Percentiles rank a stretch among this genome's conserved stretches.
phyloP scores from a whole-genome alignment of 2,797 vertebrate genomes.

The Mallotus villosus region DNA sequence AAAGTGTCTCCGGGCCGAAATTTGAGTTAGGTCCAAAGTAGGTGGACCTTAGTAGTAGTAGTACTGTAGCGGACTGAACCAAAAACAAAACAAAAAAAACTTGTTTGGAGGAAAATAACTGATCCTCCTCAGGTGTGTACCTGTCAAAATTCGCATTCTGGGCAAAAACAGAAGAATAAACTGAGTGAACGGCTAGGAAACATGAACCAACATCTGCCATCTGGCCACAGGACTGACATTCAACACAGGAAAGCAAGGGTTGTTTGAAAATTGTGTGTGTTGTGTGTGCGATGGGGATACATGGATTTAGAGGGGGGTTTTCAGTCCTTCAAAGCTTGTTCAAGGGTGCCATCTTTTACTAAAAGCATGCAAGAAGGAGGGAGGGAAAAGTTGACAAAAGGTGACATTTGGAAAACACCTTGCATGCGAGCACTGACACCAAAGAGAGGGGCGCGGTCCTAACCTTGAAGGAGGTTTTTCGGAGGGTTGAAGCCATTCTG shows the following conservation, averaged over 20 bases:
- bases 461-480: conserved; percentile 78
- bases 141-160: conserved; percentile 64
- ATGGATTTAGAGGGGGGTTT: conserved; percentile 10
- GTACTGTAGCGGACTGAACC: conserved; percentile 35
- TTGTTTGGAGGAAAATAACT: conserved; percentile 42
- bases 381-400: conserved; percentile 22
- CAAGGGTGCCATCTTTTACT: conserved; percentile 40
- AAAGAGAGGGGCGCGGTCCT: conserved; percentile 55
- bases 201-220: conserved; percentile 38
- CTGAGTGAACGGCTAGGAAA: conserved; percentile 45
- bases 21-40: conserved; percentile 30
- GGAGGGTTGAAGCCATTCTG: conserved; percentile 73
- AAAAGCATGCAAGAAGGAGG: conserved; percentile 53
- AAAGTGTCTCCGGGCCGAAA: conserved; percentile 35
- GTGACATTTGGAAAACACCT: conserved; percentile 37
- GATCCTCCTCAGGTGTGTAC: conserved; percentile 38
- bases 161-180: conserved; percentile 58
- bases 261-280: conserved; percentile 17
- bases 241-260: conserved; percentile 33
- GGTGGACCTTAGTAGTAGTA: conserved; percentile 43
- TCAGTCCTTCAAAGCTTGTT: conserved; percentile 32
- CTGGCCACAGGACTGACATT: conserved; percentile 40
- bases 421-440: conserved; percentile 39
- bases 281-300: not conserved
- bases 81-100: conserved; percentile 24